phyloP scores from a whole-genome alignment of 2,113 vertebrate genomes.

The Nymphicus hollandicus region DNA sequence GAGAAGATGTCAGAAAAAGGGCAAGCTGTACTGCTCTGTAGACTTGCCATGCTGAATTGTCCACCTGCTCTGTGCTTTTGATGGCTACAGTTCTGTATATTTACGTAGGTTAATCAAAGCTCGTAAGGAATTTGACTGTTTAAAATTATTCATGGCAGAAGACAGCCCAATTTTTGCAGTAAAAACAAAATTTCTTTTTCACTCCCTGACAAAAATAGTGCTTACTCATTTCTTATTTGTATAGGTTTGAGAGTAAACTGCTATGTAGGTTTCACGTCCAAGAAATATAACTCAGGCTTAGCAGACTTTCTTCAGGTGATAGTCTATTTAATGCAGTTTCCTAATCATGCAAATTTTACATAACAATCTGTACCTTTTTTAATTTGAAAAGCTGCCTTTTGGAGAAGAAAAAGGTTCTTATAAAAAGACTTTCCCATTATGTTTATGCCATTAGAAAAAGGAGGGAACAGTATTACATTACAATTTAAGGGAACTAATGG shows the following conservation, averaged over 20 bases:
- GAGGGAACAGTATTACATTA: neutral
- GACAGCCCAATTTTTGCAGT: neutral
- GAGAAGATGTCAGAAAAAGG: neutral
- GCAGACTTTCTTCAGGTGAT: neutral
- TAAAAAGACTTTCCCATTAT: neutral
- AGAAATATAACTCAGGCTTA: neutral
- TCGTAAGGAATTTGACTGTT: neutral
- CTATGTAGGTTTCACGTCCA: rapidly evolving
- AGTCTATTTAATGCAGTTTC: neutral
- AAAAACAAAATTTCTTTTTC: neutral
- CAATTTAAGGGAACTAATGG: neutral
- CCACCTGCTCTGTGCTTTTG: neutral
- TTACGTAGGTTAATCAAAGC: neutral
- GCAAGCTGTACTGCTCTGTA: neutral
- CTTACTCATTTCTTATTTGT: neutral
- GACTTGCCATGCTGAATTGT: neutral
- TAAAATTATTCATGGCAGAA: neutral
- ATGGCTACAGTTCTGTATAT: neutral
- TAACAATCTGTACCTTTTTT: neutral
- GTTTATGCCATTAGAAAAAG: neutral
- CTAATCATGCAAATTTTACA: neutral
- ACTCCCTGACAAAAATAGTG: neutral
- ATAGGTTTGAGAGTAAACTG: neutral
- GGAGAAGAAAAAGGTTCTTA: neutral
- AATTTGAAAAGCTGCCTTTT: neutral